Conservation (phyloP, 2,797 vertebrate genomes). For the Acanthurus leucopareius region DNA sequence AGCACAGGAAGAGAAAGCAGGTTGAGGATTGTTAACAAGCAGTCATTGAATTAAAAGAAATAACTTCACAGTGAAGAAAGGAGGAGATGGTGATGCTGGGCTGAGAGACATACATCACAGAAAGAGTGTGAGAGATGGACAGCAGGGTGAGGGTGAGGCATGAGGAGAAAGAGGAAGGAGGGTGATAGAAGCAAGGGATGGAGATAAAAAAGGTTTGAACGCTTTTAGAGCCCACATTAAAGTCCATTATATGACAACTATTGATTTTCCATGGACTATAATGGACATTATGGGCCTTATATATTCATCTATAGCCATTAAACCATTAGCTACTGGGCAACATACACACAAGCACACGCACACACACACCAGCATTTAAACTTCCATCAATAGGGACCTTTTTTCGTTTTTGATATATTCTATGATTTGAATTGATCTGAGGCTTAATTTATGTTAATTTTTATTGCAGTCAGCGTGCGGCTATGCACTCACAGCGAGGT, state of each 20-base stretch:
- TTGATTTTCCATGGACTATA: constrained; percentile 76
- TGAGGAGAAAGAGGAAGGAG: not conserved
- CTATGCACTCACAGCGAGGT: too few species aligned
- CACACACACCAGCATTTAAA: constrained; percentile 12
- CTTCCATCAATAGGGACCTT: not conserved
- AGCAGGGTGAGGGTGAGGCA: not conserved
- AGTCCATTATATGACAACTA: constrained; percentile 68
- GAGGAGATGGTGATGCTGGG: not conserved
- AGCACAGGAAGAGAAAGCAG: not conserved
- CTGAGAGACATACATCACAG: not conserved
- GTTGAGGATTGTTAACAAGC: not conserved
- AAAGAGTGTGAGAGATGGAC: not conserved
- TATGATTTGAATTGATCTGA: not conserved
- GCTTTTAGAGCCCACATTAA: constrained; percentile 71
- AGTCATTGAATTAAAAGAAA: not conserved
- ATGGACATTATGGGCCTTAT: constrained; percentile 63
- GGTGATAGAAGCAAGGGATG: not conserved
- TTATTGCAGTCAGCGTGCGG: not conserved
- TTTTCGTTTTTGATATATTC: not conserved
- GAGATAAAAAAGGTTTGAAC: constrained; percentile 31
- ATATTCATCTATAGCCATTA: constrained; percentile 61
- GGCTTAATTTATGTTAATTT: not conserved
- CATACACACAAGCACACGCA: constrained; percentile 14
- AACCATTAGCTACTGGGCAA: constrained; percentile 54
- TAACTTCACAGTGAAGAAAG: too few species aligned